Percentiles rank a stretch among this genome's conserved stretches.
These are phyloP conservation scores for Mystacornis crossleyi DNA, from an alignment of 2,113 vertebrate genomes.

Conservation along the genomic window DNA sequence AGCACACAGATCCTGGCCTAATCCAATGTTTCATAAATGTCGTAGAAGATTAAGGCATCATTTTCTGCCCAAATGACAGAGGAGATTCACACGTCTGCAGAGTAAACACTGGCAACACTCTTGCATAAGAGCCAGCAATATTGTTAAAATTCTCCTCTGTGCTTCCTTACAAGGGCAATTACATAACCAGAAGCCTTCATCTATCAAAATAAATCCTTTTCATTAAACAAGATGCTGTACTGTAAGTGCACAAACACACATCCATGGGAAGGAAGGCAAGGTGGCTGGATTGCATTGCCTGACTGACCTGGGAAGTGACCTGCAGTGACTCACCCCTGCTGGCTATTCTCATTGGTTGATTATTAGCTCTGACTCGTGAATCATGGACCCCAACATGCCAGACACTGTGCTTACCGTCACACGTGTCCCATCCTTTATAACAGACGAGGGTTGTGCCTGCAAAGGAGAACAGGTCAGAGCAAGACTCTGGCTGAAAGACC, in stretches of 20 bases:
- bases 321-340: neutral
- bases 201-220: constrained; percentile 29
- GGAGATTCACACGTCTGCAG: constrained; percentile 44
- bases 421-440: neutral
- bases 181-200: constrained; percentile 35
- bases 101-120: constrained; percentile 38
- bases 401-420: neutral
- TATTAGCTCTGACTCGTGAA: neutral
- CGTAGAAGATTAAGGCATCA: constrained; percentile 62
- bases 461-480: neutral
- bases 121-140: constrained; percentile 42
- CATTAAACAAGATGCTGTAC: neutral
- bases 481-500: neutral
- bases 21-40: constrained; percentile 68
- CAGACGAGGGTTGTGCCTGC: neutral
- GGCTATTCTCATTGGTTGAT: neutral
- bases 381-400: neutral
- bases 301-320: neutral
- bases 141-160: constrained; percentile 27
- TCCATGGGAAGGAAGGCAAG: neutral
- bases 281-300: neutral
- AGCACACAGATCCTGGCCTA: constrained; percentile 14
- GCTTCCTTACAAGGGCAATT: constrained; percentile 49
- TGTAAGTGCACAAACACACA: neutral
- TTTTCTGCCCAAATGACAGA: constrained; percentile 47